These are phyloP conservation scores for Harpalus rubripes DNA, from an alignment of 2,888 invertebrate species.

Conservation along the genomic window DNA sequence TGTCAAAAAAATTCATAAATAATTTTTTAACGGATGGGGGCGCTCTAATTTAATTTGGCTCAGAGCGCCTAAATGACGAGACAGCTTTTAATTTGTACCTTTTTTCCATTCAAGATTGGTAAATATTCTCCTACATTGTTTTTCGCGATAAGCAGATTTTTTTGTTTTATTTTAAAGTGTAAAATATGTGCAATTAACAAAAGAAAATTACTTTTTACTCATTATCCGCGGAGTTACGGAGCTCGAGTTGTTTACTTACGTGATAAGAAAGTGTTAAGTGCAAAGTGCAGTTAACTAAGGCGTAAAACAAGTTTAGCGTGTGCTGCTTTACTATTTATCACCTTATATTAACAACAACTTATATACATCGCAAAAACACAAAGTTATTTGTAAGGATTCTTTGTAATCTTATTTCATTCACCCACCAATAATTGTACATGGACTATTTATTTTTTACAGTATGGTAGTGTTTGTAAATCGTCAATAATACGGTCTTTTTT, in stretches of 20 bases:
- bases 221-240: not conserved
- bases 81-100: too few species aligned
- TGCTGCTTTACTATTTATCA: not conserved
- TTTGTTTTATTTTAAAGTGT: not conserved
- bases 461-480: too few species aligned
- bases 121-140: not conserved
- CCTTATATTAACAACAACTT: slow-evolving; percentile 3
- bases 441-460: too few species aligned
- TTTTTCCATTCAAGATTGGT: not conserved
- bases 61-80: too few species aligned
- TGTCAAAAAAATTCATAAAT: too few species aligned
- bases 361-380: not conserved
- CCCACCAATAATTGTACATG: too few species aligned
- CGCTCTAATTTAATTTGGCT: too few species aligned
- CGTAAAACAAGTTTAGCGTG: slow-evolving; percentile 2
- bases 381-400: too few species aligned
- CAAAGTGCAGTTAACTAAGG: slow-evolving; percentile 1
- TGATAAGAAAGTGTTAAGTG: slow-evolving; percentile 6
- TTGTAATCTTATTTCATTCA: too few species aligned
- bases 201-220: not conserved
- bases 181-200: not conserved
- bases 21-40: too few species aligned
- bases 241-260: not conserved
- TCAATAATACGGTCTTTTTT: too few species aligned
- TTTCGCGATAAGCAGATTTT: not conserved